These are phyloP conservation scores for Hormiphora californensis DNA, from an alignment of 37 sponge, comb jelly and placozoan genomes.

Conservation along the genomic window DNA sequence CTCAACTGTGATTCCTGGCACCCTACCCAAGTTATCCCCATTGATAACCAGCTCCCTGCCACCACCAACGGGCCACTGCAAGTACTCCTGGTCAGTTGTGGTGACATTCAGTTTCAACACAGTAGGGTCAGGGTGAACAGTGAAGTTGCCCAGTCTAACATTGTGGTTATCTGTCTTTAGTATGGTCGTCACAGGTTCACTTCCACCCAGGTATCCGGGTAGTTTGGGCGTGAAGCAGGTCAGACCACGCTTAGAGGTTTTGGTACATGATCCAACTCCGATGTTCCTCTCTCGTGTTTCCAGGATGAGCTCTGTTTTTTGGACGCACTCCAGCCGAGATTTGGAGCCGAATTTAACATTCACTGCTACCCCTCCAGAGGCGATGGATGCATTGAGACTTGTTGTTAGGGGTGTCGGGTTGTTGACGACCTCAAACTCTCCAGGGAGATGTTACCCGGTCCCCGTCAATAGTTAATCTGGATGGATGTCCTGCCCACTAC, in stretches of 20 bases:
- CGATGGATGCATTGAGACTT: neutral
- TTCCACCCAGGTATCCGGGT: neutral
- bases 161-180: conserved; percentile 21
- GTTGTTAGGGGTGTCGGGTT: neutral
- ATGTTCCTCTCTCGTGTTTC: neutral
- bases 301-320: neutral
- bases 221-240: neutral
- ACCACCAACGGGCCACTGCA: conserved; percentile 30
- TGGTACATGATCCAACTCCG: neutral
- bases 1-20: neutral
- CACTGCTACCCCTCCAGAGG: neutral
- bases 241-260: too few species aligned
- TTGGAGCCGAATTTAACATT: neutral
- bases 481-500: neutral
- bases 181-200: neutral
- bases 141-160: neutral
- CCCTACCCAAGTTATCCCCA: neutral
- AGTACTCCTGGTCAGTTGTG: neutral
- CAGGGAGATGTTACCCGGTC: neutral
- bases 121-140: conserved; percentile 12
- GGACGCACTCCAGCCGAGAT: conserved; percentile 29
- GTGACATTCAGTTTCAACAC: neutral
- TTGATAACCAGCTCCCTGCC: conserved; percentile 5
- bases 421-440: neutral
- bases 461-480: conserved; percentile 47